Evolutionary conservation across 2,888 invertebrate species (phyloP).

Genomic region (Lycophotia porphyrea): DNA sequence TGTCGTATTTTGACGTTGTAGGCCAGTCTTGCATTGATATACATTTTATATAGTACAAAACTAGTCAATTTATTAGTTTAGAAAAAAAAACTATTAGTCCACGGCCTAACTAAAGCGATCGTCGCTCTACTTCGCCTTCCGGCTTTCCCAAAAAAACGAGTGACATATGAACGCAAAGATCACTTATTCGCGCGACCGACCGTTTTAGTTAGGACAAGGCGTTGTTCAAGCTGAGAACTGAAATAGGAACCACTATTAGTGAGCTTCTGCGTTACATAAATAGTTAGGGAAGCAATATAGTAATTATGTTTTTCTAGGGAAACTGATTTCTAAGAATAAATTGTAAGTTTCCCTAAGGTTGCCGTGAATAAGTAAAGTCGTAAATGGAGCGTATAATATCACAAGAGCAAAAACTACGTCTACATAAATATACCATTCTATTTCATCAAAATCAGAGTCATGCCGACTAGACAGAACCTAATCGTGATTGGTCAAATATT

Average conservation of each 20-base stretch:
- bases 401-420: conserved; percentile 1
- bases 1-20: neutral
- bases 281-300: neutral
- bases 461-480: neutral
- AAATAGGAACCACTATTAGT: neutral
- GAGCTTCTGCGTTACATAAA: neutral
- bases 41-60: neutral
- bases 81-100: neutral
- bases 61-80: neutral
- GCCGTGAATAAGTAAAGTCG: neutral
- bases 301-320: neutral
- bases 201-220: neutral
- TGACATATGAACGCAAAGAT: neutral
- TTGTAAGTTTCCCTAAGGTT: neutral
- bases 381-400: neutral
- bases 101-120: neutral
- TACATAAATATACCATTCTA: neutral
- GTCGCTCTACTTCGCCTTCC: neutral
- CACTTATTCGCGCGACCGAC: neutral
- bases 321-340: conserved; percentile 2
- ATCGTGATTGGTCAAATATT: neutral
- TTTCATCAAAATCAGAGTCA: neutral
- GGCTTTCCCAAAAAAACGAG: neutral
- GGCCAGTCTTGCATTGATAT: neutral
- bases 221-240: neutral